A percentile compares a stretch with the other conserved stretches of the same genome.
phyloP scores from a whole-genome alignment of 2,797 vertebrate species.

The Oophaga sylvatica region DNA sequence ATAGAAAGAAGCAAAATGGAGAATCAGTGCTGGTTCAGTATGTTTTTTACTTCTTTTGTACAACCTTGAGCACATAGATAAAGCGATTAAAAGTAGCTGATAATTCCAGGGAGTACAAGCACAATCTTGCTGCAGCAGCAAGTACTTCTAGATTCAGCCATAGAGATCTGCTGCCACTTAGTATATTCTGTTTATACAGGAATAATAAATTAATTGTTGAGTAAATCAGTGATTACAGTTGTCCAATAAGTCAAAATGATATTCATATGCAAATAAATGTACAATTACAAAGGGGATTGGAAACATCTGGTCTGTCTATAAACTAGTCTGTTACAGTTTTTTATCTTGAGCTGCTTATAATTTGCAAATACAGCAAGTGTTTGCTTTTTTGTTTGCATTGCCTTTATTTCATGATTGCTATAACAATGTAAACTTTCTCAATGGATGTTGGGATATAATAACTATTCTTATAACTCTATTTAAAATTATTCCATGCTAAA shows the following conservation, averaged over 20 bases:
- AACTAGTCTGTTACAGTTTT: not conserved
- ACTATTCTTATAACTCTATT: not conserved
- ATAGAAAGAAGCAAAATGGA: too few species aligned
- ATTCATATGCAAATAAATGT: conserved; percentile 30
- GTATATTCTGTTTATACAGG: conserved; percentile 17
- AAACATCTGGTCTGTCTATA: conserved; percentile 18
- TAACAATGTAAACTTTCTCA: not conserved
- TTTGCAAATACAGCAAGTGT: conserved; percentile 3
- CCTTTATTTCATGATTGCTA: not conserved
- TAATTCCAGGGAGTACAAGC: too few species aligned
- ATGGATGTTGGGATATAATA: not conserved
- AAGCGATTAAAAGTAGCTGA: too few species aligned
- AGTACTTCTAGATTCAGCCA: not conserved
- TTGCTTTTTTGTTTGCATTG: not conserved
- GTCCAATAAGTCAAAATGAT: conserved; percentile 15
- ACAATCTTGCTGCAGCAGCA: not conserved
- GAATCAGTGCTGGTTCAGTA: too few species aligned
- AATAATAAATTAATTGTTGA: conserved; percentile 19
- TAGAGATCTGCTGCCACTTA: not conserved
- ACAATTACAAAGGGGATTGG: not conserved
- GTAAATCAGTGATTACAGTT: not conserved
- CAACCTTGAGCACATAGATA: too few species aligned
- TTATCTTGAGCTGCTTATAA: not conserved
- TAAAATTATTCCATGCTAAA: not conserved
- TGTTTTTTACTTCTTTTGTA: too few species aligned